Base-by-base conservation (phyloP, 2,113 vertebrate genomes). In the Albula glossodonta region DNA sequence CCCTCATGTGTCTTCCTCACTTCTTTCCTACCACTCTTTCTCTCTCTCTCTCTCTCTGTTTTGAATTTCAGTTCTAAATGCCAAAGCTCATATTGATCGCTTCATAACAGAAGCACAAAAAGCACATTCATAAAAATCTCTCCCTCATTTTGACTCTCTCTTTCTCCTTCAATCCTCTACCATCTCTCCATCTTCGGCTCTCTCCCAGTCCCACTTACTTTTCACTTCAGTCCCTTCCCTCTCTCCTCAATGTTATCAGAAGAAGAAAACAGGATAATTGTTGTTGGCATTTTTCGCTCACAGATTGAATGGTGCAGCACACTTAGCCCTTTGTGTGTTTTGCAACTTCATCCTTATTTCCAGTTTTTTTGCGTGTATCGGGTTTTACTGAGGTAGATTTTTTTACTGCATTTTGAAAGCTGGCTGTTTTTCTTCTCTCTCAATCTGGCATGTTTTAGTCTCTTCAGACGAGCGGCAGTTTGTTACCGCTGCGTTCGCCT, bases 1-100 rank as follows among this genome's bases (percentile, higher is more conserved):
- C 88, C 49, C 19, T 53, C 78, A 41, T 41, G 31, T 41, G 31
- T 50, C 83, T 86, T 87, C 90, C 91, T 86, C 81, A 86, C 60
- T 89, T 91, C 89, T 90, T 83, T 83, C 77, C 85, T 79, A 89
- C 88, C 85, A 5, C 84, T 15, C n/a, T 66, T 13, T 82, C 86
- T 88, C 87, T 84, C 66, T 87, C 82, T 82, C 87, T 81, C 15
- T 86, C 86, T 91, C 92, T 79, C 83, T 85, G 31, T 85, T 74
- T 78, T 31, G 3, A 6, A 50, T 31, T 31, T 8, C 51, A 0
- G 52, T 31, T 81, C 41, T 81, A 79, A 60, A 60, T 3, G 11
- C 56, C 56, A 60, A 60, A 11, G 17, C 60, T 2, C 22, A 66
- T 66, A 19, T 66, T 22, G 60, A 66, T 41, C 31, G 31, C 31